These are phyloP conservation scores for Acropora tenuis DNA, from an alignment of 64 coral and sea anemone species.

Conservation along the genomic window DNA sequence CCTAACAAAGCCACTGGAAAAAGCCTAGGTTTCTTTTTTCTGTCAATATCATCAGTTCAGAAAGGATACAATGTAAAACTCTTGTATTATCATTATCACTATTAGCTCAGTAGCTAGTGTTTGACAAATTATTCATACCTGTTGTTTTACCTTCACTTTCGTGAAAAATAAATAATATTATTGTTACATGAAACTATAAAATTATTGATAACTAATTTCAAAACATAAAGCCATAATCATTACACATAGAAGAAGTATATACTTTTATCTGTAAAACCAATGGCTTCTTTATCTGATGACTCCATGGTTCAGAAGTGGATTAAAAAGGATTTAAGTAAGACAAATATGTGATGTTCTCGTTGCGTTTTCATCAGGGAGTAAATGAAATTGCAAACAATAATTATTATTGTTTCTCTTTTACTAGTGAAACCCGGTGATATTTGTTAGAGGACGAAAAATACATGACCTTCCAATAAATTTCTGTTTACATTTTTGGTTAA, in stretches of 20 bases:
- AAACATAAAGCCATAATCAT: neutral
- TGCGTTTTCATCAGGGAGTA: neutral
- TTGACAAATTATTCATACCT: too few species aligned
- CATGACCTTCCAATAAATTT: neutral
- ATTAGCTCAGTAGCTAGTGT: too few species aligned
- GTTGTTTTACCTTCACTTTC: too few species aligned
- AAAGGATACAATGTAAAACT: too few species aligned
- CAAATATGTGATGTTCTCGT: neutral
- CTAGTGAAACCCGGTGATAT: neutral
- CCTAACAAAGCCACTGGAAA: too few species aligned
- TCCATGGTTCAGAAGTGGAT: neutral
- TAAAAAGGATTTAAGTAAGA: neutral
- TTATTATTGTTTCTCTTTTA: neutral
- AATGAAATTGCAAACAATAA: neutral
- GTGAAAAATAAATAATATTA: too few species aligned
- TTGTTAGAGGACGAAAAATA: neutral
- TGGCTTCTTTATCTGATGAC: neutral
- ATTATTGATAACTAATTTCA: neutral
- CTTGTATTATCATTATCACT: too few species aligned
- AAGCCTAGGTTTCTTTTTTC: too few species aligned
- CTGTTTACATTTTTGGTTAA: constrained; percentile 12
- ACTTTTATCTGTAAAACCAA: neutral
- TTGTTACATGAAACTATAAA: too few species aligned
- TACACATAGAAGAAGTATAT: neutral
- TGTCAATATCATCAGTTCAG: too few species aligned